Conservation (phyloP, 2,113 vertebrate genomes). For the Scomber colias region DNA sequence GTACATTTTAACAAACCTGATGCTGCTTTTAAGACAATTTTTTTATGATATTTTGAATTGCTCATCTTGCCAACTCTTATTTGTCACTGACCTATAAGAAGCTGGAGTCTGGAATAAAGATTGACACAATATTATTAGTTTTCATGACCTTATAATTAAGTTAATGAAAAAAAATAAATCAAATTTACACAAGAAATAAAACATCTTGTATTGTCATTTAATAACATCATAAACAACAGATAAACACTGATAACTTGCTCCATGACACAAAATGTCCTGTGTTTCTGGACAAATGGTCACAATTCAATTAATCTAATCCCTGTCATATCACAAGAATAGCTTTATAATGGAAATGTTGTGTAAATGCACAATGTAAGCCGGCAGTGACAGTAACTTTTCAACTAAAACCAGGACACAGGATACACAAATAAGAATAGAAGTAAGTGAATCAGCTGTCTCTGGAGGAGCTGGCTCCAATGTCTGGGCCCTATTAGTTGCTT, state of each 20-base stretch:
- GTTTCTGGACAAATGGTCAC: neutral
- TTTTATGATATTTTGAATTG: too few relatives aligned
- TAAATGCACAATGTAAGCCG: constrained; percentile 34
- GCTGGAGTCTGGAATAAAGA: too few relatives aligned
- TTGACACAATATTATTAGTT: too few relatives aligned
- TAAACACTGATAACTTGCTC: neutral
- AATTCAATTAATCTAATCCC: constrained; percentile 19
- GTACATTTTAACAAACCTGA: too few relatives aligned
- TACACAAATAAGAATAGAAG: constrained; percentile 52
- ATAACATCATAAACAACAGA: neutral
- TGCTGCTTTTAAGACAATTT: too few relatives aligned
- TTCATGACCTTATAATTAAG: too few relatives aligned
- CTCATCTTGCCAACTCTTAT: too few relatives aligned
- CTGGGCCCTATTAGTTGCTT: constrained; percentile 73
- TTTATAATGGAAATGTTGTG: constrained; percentile 10
- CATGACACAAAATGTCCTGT: neutral
- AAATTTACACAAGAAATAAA: too few relatives aligned
- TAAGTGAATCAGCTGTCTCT: constrained; percentile 74
- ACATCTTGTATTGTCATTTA: too few relatives aligned
- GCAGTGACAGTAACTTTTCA: constrained; percentile 33
- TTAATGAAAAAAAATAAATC: too few relatives aligned
- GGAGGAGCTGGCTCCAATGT: constrained; percentile 51
- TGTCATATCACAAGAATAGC: constrained; percentile 1
- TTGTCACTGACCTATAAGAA: too few relatives aligned
- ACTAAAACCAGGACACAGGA: constrained; percentile 50